phyloP scores from a whole-genome alignment of 2,888 invertebrate species.

The Formica aserva region DNA sequence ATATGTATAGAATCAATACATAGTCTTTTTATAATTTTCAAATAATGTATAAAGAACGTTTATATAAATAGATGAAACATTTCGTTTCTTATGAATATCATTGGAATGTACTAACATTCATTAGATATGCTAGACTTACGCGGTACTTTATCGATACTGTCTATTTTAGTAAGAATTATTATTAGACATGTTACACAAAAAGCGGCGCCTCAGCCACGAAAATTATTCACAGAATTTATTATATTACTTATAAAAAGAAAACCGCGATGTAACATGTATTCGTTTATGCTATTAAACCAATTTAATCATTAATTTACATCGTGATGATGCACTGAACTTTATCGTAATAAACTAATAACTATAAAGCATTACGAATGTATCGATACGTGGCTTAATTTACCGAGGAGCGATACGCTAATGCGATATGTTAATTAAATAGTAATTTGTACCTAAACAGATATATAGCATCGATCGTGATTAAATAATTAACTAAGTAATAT shows the following conservation, averaged over 20 bases:
- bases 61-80: not conserved
- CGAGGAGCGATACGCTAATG: constrained; percentile 37
- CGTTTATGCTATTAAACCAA: constrained; percentile 25
- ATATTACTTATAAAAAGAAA: constrained; percentile 28
- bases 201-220: not conserved
- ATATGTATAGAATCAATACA: not conserved
- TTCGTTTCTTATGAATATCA: not conserved
- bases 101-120: not conserved
- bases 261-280: not conserved
- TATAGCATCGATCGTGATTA: constrained; percentile 37
- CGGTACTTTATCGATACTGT: not conserved
- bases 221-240: constrained; percentile 3
- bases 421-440: constrained; percentile 54
- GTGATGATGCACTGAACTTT: constrained; percentile 36
- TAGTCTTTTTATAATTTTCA: not conserved
- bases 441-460: constrained; percentile 41
- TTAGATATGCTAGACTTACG: not conserved
- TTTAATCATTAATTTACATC: constrained; percentile 47
- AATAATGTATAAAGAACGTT: not conserved
- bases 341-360: constrained; percentile 47
- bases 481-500: constrained; percentile 54
- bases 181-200: not conserved
- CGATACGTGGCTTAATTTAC: constrained; percentile 41
- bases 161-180: constrained; percentile 2
- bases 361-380: constrained; percentile 42